Evolutionary conservation across 2,113 vertebrate genomes (phyloP).

Genomic region (Garra rufa): DNA sequence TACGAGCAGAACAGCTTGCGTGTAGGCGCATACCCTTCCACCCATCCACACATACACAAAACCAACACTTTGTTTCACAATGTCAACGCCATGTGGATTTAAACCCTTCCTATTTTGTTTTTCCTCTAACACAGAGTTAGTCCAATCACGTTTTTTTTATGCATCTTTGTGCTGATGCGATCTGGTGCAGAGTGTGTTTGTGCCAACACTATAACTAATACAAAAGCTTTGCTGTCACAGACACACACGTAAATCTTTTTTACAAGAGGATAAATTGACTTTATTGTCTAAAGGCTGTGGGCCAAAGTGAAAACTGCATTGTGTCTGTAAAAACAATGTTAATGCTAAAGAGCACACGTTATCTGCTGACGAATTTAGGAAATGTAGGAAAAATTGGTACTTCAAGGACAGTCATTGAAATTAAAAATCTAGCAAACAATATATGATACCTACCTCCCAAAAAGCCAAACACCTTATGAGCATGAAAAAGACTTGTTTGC

Average conservation of each 20-base stretch:
- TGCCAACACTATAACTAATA: conserved; percentile 26
- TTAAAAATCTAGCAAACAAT: background rate
- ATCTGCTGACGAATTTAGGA: background rate
- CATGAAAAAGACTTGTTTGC: background rate
- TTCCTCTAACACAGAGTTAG: background rate
- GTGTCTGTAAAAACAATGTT: background rate
- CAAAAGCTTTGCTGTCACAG: conserved; percentile 32
- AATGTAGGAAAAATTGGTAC: background rate
- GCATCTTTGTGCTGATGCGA: conserved; percentile 22
- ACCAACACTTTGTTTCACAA: conserved; percentile 14
- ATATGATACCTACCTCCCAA: background rate
- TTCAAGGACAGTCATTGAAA: background rate
- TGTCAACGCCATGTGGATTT: conserved; percentile 37
- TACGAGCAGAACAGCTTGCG: conserved; percentile 36
- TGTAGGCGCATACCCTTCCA: background rate
- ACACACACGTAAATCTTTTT: background rate
- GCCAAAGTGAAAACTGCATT: background rate
- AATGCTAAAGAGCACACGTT: background rate
- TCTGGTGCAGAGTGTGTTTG: conserved; percentile 13
- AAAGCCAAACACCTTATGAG: background rate
- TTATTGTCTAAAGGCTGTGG: conserved; percentile 15
- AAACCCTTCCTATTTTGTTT: conserved; percentile 9
- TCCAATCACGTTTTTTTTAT: conserved; percentile 17
- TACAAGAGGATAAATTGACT: conserved; percentile 13
- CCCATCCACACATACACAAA: background rate